These are phyloP conservation scores for Lutjanus argentimaculatus DNA, from an alignment of 2,797 vertebrate species.

Conservation along the genomic window DNA sequence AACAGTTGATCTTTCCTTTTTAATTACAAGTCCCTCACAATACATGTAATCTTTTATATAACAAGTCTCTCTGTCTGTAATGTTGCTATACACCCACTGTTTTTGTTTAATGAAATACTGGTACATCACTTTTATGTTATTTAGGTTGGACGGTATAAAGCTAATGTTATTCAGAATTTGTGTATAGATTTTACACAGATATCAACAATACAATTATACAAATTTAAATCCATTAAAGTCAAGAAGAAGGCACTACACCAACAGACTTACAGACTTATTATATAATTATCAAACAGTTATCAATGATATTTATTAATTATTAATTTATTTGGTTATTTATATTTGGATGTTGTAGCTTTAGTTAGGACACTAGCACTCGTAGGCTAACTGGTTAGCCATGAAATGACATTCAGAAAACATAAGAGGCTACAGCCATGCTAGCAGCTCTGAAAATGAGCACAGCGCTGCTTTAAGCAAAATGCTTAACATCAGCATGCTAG, in stretches of 20 bases:
- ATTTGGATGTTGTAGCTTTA: background rate
- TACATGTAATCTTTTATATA: background rate
- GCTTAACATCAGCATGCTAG: background rate
- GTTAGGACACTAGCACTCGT: background rate
- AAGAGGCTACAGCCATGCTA: too few species aligned
- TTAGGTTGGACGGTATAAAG: background rate
- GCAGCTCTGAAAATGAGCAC: background rate
- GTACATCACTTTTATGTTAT: background rate
- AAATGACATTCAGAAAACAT: background rate
- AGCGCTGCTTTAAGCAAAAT: background rate
- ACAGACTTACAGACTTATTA: too few species aligned
- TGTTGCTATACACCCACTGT: background rate
- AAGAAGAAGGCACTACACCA: too few species aligned
- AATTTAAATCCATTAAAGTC: background rate
- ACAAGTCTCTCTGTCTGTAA: background rate
- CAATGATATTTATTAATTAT: too few species aligned
- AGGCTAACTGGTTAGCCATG: background rate
- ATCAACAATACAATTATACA: background rate
- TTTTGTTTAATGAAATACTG: background rate
- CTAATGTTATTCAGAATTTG: background rate
- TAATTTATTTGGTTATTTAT: background rate
- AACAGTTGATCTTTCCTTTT: conserved; percentile 5
- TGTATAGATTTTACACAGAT: background rate
- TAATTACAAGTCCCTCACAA: conserved; percentile 6
- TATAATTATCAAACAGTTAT: too few species aligned